A percentile compares a stretch with the other conserved stretches of the same genome.
Conservation (phyloP, 2,888 invertebrate species). For the Limnephilus marmoratus region DNA sequence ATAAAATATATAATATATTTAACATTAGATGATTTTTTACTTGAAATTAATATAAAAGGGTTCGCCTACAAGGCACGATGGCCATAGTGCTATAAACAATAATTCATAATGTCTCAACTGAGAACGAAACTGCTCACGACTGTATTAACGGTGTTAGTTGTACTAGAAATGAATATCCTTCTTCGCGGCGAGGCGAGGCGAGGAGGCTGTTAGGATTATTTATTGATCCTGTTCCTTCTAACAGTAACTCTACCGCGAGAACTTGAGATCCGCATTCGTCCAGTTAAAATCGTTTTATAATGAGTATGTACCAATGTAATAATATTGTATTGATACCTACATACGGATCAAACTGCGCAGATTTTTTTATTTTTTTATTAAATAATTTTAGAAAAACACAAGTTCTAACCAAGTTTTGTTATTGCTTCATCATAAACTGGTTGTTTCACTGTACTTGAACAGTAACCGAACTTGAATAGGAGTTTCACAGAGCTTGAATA, state of each 20-base stretch:
- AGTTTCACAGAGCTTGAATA: no score
- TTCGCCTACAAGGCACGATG: neutral
- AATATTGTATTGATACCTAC: no score
- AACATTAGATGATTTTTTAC: no score
- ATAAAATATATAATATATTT: no score
- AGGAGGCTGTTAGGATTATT: slow-evolving; percentile 1
- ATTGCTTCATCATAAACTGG: no score
- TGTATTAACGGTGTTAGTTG: neutral
- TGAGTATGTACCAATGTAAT: neutral
- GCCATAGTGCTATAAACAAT: neutral
- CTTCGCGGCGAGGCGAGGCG: neutral
- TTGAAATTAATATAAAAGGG: neutral
- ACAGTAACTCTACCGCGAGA: neutral
- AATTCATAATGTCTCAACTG: neutral
- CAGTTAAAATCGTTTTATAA: neutral
- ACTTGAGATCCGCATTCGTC: neutral
- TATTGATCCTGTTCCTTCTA: neutral
- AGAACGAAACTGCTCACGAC: neutral
- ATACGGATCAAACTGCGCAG: neutral
- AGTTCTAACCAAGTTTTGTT: no score
- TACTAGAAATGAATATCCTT: neutral
- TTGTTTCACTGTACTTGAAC: no score
- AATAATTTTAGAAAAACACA: no score
- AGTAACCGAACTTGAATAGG: no score
- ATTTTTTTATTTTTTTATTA: no score